Percentiles rank a stretch among this genome's conserved stretches.
phyloP scores from a whole-genome alignment of 2,113 vertebrate species.

The Bubalus kerabau region DNA sequence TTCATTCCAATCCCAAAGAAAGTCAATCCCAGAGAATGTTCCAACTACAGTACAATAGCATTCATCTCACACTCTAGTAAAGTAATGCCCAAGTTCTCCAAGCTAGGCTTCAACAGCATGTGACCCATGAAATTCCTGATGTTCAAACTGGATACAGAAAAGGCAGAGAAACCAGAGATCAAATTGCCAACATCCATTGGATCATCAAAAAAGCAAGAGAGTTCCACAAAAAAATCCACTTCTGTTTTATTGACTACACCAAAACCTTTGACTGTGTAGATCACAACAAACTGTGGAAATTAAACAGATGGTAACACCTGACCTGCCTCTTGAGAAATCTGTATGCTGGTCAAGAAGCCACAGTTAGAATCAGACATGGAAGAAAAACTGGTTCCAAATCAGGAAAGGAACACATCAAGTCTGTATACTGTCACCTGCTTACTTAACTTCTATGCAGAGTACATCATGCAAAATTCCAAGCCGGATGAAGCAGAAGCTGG shows the following conservation, averaged over 20 bases:
- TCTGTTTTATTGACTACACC: not conserved
- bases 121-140: not conserved
- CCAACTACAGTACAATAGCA: rapidly evolving
- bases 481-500: not conserved
- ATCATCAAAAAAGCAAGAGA: not conserved
- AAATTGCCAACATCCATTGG: rapidly evolving
- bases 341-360: not conserved
- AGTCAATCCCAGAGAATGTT: not conserved
- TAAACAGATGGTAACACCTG: not conserved
- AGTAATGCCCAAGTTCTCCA: not conserved
- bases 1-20: not conserved
- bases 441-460: not conserved
- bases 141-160: not conserved
- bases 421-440: not conserved
- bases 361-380: not conserved
- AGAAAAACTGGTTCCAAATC: not conserved
- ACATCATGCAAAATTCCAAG: not conserved
- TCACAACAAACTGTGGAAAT: not conserved
- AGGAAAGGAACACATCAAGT: not conserved
- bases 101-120: rapidly evolving
- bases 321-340: not conserved
- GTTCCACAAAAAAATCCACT: not conserved
- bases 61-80: not conserved
- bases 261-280: not conserved
- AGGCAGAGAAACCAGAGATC: not conserved